These are phyloP conservation scores for Leptopilina syphax DNA, from an alignment of 2,888 invertebrate species.

Conservation along the genomic window DNA sequence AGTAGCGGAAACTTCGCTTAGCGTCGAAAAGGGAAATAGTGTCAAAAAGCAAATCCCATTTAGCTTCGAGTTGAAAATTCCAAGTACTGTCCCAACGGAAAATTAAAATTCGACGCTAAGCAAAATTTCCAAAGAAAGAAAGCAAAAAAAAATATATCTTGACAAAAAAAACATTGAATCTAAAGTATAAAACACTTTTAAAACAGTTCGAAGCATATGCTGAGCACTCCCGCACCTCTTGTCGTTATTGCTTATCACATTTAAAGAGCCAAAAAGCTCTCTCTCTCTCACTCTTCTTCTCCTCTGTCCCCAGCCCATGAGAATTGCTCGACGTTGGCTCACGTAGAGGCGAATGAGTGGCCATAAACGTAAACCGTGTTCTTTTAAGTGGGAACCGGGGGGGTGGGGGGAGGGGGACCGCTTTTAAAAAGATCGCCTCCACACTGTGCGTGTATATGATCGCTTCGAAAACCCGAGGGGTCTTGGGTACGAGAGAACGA, in stretches of 20 bases:
- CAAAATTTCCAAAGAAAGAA: neutral
- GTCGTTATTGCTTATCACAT: slow-evolving; percentile 73
- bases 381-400: slow-evolving; percentile 71
- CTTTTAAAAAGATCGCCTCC: slow-evolving; percentile 75
- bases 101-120: too few relatives aligned
- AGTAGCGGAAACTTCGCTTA: too few relatives aligned
- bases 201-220: slow-evolving; percentile 60
- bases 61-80: too few relatives aligned
- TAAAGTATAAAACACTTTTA: slow-evolving; percentile 45
- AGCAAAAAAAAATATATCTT: neutral
- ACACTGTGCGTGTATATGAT: slow-evolving; percentile 68
- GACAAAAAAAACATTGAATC: neutral
- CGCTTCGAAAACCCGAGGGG: slow-evolving; percentile 57
- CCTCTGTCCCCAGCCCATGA: slow-evolving; percentile 54
- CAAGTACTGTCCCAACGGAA: too few relatives aligned
- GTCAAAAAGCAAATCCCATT: too few relatives aligned
- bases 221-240: slow-evolving; percentile 43
- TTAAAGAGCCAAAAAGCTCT: slow-evolving; percentile 50
- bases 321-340: slow-evolving; percentile 62
- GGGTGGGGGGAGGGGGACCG: slow-evolving; percentile 53
- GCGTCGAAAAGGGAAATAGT: too few relatives aligned
- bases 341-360: slow-evolving; percentile 72
- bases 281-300: too few relatives aligned
- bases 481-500: slow-evolving; percentile 56
- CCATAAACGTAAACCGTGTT: slow-evolving; percentile 77